These are phyloP conservation scores for Leptinotarsa rubiginosa DNA, from an alignment of 2,888 invertebrate species.

Conservation along the genomic window DNA sequence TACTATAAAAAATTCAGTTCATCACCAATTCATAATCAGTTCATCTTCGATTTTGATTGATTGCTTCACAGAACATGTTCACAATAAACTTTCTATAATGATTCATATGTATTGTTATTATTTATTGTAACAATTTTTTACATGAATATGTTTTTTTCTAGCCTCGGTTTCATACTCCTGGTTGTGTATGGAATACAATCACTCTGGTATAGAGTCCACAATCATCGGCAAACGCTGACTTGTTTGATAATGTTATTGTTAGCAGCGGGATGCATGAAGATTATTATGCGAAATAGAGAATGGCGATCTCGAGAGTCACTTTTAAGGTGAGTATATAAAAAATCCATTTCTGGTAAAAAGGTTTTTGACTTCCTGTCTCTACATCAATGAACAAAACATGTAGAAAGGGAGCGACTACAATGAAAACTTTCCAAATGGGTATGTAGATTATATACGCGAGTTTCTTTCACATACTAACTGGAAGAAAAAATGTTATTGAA, in stretches of 20 bases:
- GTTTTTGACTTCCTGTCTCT: too few relatives aligned
- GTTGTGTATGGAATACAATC: conserved; percentile 80
- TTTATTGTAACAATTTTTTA: background rate
- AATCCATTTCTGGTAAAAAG: too few relatives aligned
- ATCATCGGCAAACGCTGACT: conserved; percentile 67
- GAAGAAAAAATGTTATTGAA: too few relatives aligned
- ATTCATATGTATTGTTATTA: background rate
- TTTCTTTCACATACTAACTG: too few relatives aligned
- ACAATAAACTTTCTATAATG: background rate
- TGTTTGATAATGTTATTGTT: conserved; percentile 71
- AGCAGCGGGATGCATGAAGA: conserved; percentile 74
- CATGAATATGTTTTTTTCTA: conserved; percentile 63
- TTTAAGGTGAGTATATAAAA: conserved; percentile 71
- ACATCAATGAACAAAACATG: too few relatives aligned
- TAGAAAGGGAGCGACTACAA: too few relatives aligned
- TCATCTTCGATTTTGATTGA: too few relatives aligned
- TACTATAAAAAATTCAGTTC: too few relatives aligned
- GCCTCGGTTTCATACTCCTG: conserved; percentile 83
- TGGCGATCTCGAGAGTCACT: conserved; percentile 84
- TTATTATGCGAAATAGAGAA: conserved; percentile 78
- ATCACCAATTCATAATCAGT: too few relatives aligned
- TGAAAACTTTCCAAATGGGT: too few relatives aligned
- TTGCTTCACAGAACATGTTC: too few relatives aligned
- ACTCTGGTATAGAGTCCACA: conserved; percentile 71
- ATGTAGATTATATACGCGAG: too few relatives aligned